Evolutionary conservation across 2,888 invertebrate species (phyloP).

Genomic region (Antheraea yamamai): DNA sequence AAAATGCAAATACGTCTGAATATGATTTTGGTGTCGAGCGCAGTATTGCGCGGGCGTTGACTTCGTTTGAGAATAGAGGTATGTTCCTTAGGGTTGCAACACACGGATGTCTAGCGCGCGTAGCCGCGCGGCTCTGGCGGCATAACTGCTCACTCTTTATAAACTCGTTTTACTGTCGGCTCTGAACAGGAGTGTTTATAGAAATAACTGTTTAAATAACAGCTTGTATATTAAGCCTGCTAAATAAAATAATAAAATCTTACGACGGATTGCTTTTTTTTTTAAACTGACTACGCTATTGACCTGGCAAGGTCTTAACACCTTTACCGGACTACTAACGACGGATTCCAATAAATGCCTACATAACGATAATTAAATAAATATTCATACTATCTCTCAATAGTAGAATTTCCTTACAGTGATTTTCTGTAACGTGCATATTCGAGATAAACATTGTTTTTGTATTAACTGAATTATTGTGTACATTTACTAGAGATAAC

Average conservation of each 20-base stretch:
- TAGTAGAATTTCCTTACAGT: background rate
- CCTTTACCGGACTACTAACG: no score
- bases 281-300: no score
- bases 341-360: no score
- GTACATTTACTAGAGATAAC: no score
- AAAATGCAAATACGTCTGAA: slow-evolving; percentile 65
- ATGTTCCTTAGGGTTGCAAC: slow-evolving; percentile 23
- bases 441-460: no score
- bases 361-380: background rate
- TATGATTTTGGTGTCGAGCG: slow-evolving; percentile 59
- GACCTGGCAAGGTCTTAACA: no score
- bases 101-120: slow-evolving; percentile 14
- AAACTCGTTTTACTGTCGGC: slow-evolving; percentile 10
- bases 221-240: background rate
- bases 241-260: background rate
- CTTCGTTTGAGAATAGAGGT: slow-evolving; percentile 42
- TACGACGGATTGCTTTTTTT: no score
- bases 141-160: slow-evolving; percentile 1
- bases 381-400: background rate
- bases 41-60: slow-evolving; percentile 58
- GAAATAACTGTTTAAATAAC: slow-evolving; percentile 15
- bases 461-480: no score
- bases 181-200: background rate
- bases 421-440: no score
- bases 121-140: background rate